phyloP scores from a whole-genome alignment of 2,888 invertebrate species.

The Yponomeuta plumbellus region DNA sequence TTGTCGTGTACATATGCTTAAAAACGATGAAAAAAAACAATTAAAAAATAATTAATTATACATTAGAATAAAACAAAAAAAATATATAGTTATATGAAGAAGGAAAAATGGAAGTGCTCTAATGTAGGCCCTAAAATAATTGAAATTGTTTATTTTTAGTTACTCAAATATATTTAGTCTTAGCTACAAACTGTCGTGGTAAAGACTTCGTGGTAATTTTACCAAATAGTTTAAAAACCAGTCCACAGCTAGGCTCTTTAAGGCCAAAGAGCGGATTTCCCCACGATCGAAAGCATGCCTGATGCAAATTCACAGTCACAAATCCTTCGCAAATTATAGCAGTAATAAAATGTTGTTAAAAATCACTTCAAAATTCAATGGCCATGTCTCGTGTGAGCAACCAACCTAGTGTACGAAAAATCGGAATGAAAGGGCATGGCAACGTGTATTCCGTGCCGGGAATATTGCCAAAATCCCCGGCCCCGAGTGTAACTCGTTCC shows the following conservation, averaged over 20 bases:
- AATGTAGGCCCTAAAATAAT: background rate
- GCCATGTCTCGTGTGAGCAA: no score
- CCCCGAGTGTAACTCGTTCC: no score
- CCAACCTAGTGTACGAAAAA: no score
- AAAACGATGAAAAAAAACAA: constrained; percentile 14
- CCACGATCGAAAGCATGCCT: background rate
- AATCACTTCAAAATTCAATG: no score
- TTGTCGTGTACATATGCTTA: constrained; percentile 15
- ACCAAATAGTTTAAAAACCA: background rate
- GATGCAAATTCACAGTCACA: no score
- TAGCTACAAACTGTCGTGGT: no score
- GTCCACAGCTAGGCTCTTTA: constrained; percentile 1
- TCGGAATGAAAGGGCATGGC: no score
- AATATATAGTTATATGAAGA: background rate
- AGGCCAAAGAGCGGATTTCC: background rate
- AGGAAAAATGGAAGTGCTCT: background rate
- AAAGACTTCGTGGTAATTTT: background rate
- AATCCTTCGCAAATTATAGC: no score
- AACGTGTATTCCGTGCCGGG: no score
- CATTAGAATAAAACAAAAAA: constrained; percentile 2
- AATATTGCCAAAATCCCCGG: no score
- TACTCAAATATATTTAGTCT: no score
- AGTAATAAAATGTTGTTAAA: no score
- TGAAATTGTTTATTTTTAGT: background rate
- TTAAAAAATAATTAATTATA: constrained; percentile 7